phyloP scores from a whole-genome alignment of 2,888 invertebrate genomes.

The Nomada lathburiana region DNA sequence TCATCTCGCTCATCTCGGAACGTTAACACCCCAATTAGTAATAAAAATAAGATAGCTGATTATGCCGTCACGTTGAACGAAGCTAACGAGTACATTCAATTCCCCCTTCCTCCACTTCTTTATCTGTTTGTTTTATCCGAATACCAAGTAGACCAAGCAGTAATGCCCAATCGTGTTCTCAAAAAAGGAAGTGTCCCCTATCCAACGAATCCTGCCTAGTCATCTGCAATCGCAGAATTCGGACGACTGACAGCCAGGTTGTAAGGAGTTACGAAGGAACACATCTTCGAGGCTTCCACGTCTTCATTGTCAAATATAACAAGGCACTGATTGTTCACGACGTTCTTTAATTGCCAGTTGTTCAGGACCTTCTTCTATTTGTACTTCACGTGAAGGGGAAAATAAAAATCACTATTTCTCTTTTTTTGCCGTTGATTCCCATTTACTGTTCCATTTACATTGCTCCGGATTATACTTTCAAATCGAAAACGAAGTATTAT shows the following conservation, averaged over 20 bases:
- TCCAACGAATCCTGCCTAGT: slow-evolving; percentile 6
- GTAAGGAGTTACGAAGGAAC: neutral
- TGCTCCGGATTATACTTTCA: no score
- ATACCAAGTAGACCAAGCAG: slow-evolving; percentile 2
- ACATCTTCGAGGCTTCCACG: neutral
- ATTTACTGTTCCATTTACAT: neutral
- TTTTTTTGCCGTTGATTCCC: neutral
- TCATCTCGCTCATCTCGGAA: neutral
- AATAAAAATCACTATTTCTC: no score
- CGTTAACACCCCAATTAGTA: neutral
- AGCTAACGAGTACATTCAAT: slow-evolving; percentile 30
- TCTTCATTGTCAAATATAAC: neutral
- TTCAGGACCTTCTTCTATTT: neutral
- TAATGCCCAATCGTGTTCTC: slow-evolving; percentile 11
- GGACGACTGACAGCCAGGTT: neutral
- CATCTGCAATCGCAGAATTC: slow-evolving; percentile 2
- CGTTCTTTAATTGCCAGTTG: slow-evolving; percentile 15
- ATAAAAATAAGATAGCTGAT: slow-evolving; percentile 30
- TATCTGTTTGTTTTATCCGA: slow-evolving; percentile 30
- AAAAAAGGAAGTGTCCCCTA: slow-evolving; percentile 8
- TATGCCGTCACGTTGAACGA: neutral
- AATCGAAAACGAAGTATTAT: no score
- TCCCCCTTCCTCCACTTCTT: neutral
- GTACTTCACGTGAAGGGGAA: neutral
- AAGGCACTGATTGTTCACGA: slow-evolving; percentile 13